A percentile compares a stretch with the other conserved stretches of the same genome.
Conservation (phyloP, 1,140 invertebrate species). For the Scylla paramamosain region DNA sequence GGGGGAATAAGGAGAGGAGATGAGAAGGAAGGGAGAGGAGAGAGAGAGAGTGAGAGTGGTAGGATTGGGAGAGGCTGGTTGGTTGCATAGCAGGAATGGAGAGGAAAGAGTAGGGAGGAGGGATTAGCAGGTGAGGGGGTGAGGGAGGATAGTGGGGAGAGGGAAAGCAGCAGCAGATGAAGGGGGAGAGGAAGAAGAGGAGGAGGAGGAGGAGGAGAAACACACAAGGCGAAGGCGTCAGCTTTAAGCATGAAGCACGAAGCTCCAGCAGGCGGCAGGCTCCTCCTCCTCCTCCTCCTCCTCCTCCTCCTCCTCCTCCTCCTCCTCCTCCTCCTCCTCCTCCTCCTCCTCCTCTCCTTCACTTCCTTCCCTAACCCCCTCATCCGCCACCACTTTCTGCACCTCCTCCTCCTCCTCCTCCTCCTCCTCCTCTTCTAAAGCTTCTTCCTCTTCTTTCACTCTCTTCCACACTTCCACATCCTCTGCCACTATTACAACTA, state of each 20-base stretch:
- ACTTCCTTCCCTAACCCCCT: background rate
- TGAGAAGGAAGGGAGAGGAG: background rate
- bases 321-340: background rate
- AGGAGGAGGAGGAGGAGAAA: background rate
- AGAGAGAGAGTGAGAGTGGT: background rate
- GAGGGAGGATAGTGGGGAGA: background rate
- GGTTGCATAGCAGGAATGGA: background rate
- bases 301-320: background rate
- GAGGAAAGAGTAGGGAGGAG: background rate
- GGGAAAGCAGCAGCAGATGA: background rate
- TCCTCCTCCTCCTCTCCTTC: background rate
- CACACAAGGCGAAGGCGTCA: slow-evolving; percentile 47
- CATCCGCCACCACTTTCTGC: background rate
- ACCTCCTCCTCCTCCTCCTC: background rate
- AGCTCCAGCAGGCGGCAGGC: slow-evolving; percentile 41
- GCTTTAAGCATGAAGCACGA: slow-evolving; percentile 67
- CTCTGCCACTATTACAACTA: background rate
- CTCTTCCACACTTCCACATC: background rate
- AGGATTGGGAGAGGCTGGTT: background rate
- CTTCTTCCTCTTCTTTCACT: too few species aligned
- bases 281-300: background rate
- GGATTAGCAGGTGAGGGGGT: background rate
- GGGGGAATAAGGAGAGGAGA: background rate
- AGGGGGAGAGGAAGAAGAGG: background rate
- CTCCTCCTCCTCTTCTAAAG: background rate